Conservation (phyloP, 2,888 invertebrate species). For the Eurois occulta region DNA sequence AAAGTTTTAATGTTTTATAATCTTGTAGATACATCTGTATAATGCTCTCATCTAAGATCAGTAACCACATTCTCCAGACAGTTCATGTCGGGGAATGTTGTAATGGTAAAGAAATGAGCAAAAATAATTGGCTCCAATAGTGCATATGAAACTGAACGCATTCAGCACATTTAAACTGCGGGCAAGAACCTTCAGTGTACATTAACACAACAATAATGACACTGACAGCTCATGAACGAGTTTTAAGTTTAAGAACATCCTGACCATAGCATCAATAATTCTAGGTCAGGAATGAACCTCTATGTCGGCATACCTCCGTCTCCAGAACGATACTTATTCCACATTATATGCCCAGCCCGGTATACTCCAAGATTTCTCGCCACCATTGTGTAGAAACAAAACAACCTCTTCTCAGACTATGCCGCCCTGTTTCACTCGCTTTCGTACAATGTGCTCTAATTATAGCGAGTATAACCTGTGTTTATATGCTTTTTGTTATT, state of each 20-base stretch:
- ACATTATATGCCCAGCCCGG: too few species aligned
- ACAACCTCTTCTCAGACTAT: slow-evolving; percentile 30
- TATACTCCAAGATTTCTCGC: slow-evolving; percentile 15
- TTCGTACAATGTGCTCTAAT: slow-evolving; percentile 32
- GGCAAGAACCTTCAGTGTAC: not conserved
- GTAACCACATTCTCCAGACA: not conserved
- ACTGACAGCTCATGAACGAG: not conserved
- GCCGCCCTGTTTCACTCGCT: slow-evolving; percentile 48
- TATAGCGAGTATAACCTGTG: slow-evolving; percentile 1
- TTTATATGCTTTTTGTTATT: slow-evolving; percentile 14
- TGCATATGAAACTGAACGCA: not conserved
- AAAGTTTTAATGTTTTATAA: not conserved
- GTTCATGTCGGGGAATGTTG: too few species aligned
- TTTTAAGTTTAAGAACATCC: not conserved
- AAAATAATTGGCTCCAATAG: not conserved
- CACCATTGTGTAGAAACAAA: slow-evolving; percentile 33
- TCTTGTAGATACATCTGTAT: not conserved
- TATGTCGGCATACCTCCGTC: not conserved
- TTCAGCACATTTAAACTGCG: not conserved
- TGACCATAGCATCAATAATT: not conserved
- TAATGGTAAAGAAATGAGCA: not conserved
- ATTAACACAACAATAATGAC: not conserved
- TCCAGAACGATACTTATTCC: not conserved
- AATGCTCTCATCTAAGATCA: not conserved
- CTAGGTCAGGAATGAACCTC: not conserved